Conservation (phyloP, 2,888 invertebrate species). For the Julus scandinavius region DNA sequence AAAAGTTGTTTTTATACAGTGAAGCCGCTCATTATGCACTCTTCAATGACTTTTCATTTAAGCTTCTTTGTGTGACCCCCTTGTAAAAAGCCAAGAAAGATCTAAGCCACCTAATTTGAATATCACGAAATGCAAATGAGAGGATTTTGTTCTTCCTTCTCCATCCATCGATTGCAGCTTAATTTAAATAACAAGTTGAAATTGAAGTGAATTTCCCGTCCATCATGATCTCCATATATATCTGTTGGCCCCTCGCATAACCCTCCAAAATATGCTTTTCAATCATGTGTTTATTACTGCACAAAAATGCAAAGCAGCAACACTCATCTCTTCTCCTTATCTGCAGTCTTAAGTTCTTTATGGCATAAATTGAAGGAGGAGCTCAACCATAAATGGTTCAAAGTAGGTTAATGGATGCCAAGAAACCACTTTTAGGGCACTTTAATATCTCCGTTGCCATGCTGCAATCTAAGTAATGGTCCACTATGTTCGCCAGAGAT, state of each 20-base stretch:
- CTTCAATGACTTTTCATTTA: neutral
- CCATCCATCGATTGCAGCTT: conserved; percentile 22
- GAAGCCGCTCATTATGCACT: neutral
- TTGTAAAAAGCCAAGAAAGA: neutral
- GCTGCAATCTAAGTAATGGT: too few relatives aligned
- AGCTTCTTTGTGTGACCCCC: neutral
- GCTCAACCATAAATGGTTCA: conserved; percentile 22
- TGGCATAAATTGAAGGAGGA: neutral
- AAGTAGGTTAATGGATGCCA: conserved; percentile 34
- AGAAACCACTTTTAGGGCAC: conserved; percentile 35
- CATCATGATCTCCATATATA: conserved; percentile 21
- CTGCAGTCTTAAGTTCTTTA: neutral
- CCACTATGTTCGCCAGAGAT: neutral
- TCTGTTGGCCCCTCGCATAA: neutral
- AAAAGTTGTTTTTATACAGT: too few relatives aligned
- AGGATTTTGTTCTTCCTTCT: neutral
- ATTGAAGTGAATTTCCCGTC: conserved; percentile 15
- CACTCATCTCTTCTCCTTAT: neutral
- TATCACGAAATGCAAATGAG: conserved; percentile 10
- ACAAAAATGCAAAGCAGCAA: neutral
- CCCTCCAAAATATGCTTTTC: neutral
- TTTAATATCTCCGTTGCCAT: neutral
- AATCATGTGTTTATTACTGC: conserved; percentile 8
- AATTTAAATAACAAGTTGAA: conserved; percentile 14
- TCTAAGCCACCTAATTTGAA: neutral